Evolutionary conservation across 1,140 invertebrate species (phyloP).

Genomic region (Drosophila quadrilineata): DNA sequence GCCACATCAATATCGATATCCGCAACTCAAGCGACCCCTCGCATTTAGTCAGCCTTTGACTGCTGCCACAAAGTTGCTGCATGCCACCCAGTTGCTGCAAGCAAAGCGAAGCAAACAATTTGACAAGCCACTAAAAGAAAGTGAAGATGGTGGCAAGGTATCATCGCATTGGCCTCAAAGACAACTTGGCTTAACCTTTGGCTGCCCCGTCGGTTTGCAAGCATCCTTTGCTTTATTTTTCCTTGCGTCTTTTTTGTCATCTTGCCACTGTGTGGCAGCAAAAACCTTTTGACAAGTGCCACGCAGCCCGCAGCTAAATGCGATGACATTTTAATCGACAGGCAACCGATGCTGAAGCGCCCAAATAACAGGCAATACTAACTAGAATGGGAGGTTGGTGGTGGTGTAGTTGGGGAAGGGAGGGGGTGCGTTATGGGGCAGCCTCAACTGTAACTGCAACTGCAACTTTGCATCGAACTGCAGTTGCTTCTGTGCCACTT

Average conservation of each 20-base stretch:
- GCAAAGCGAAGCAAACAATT: slow-evolving; percentile 16
- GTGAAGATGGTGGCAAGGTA: neutral
- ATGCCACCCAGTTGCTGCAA: slow-evolving; percentile 22
- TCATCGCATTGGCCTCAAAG: slow-evolving; percentile 18
- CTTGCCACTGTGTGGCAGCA: slow-evolving; percentile 24
- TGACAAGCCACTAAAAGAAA: slow-evolving; percentile 12
- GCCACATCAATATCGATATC: neutral
- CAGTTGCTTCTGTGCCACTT: slow-evolving; percentile 2
- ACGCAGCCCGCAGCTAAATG: slow-evolving; percentile 58
- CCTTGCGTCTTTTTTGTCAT: neutral
- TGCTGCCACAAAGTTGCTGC: slow-evolving; percentile 24
- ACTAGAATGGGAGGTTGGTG: too few relatives aligned
- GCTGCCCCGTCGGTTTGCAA: slow-evolving; percentile 25
- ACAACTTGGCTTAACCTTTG: slow-evolving; percentile 31
- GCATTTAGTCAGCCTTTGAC: slow-evolving; percentile 40
- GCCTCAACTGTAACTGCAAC: neutral
- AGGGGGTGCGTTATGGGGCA: too few relatives aligned
- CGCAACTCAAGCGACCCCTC: slow-evolving; percentile 7
- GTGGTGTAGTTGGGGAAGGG: too few relatives aligned
- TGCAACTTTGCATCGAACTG: slow-evolving; percentile 13
- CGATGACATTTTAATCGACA: slow-evolving; percentile 79
- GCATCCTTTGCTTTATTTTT: neutral
- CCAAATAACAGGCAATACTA: neutral
- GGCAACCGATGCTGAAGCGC: slow-evolving; percentile 20
- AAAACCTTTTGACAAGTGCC: slow-evolving; percentile 68